These are phyloP conservation scores for Dynastes grantii DNA, from an alignment of 2,888 invertebrate genomes.

Conservation along the genomic window DNA sequence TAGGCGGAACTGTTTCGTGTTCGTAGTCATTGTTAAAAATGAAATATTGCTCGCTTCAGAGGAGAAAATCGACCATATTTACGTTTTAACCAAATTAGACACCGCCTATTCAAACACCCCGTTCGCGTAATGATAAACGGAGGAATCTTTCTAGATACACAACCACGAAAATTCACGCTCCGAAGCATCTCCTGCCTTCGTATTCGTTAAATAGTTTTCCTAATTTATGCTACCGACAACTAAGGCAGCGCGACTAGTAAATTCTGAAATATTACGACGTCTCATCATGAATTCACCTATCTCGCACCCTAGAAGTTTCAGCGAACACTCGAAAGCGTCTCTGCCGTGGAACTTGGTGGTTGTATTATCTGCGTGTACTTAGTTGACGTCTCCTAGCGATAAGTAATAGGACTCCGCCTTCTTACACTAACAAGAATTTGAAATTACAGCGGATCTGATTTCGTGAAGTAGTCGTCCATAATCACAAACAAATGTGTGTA, in stretches of 20 bases:
- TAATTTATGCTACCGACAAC: conserved; percentile 6
- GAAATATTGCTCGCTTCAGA: conserved; percentile 24
- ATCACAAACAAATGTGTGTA: too few relatives aligned
- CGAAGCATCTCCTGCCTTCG: background rate
- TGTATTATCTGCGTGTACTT: background rate
- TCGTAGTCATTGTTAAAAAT: conserved; percentile 8
- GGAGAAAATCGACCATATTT: conserved; percentile 19
- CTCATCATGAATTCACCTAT: conserved; percentile 16
- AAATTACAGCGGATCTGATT: conserved; percentile 12
- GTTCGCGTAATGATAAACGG: background rate
- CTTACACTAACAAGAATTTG: conserved; percentile 8
- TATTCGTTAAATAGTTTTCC: conserved; percentile 15
- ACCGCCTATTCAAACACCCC: background rate
- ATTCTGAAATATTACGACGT: conserved; percentile 34
- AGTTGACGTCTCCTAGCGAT: background rate
- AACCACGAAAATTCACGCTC: background rate
- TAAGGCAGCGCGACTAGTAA: conserved; percentile 2
- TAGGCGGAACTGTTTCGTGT: conserved; percentile 8
- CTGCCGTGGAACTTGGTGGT: background rate
- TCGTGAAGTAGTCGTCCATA: background rate
- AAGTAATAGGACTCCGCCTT: conserved; percentile 8
- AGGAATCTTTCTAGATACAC: background rate
- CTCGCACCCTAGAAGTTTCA: background rate
- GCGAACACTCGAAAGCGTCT: background rate
- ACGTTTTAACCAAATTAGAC: conserved; percentile 35